These are phyloP conservation scores for Synodontis membranacea DNA, from an alignment of 2,113 vertebrate genomes.

Conservation along the genomic window DNA sequence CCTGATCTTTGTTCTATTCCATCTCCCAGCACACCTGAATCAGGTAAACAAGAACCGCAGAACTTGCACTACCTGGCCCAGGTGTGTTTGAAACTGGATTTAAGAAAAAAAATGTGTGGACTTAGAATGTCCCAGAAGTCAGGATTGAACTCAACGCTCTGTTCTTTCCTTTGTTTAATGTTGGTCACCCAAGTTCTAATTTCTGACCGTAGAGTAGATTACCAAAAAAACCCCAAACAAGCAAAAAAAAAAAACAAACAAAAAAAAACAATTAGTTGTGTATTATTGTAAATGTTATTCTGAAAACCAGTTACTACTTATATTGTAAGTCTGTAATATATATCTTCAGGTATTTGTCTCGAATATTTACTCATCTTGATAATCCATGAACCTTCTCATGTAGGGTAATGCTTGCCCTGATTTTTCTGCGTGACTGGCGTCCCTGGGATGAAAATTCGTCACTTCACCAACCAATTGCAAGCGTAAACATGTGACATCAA, in stretches of 20 bases:
- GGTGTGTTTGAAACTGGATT: background rate
- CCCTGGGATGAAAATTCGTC: background rate
- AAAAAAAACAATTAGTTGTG: background rate
- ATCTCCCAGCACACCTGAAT: conserved; percentile 10
- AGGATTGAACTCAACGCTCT: background rate
- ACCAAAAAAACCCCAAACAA: background rate
- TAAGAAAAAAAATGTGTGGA: background rate
- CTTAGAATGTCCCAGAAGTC: background rate
- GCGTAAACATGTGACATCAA: background rate
- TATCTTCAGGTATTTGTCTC: background rate
- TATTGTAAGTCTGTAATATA: background rate
- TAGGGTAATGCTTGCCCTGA: background rate
- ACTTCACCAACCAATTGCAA: background rate
- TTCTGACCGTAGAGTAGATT: background rate
- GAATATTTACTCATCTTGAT: background rate
- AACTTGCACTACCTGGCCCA: background rate
- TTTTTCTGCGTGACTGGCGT: background rate
- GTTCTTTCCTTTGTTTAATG: background rate
- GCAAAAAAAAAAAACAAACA: background rate
- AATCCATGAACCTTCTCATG: background rate
- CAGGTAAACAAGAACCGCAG: background rate
- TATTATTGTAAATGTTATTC: background rate
- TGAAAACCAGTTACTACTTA: background rate
- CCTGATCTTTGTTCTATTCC: background rate
- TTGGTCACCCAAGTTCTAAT: background rate